Conservation (phyloP, 1,140 invertebrate species). For the Drosophila burlai region DNA sequence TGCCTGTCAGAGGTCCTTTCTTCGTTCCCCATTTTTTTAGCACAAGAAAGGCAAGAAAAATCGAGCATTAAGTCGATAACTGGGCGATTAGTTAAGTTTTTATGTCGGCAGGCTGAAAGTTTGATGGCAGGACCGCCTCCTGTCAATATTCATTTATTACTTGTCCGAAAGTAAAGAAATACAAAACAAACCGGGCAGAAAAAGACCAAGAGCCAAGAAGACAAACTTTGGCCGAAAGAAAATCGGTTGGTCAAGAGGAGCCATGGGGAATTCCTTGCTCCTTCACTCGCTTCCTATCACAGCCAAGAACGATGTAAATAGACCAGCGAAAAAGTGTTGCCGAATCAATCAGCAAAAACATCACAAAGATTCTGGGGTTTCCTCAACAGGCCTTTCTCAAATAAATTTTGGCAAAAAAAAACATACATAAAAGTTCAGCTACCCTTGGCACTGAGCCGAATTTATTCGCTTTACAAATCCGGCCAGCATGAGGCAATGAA, state of each 20-base stretch:
- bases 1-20: constrained; percentile 68
- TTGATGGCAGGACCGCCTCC: constrained; percentile 45
- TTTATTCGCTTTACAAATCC: constrained; percentile 73
- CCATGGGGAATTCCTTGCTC: constrained; percentile 10
- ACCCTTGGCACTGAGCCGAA: constrained; percentile 36
- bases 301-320: constrained; percentile 14
- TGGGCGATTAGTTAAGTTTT: constrained; percentile 79
- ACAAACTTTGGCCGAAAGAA: constrained; percentile 29
- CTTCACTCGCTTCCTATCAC: not conserved
- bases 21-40: constrained; percentile 31
- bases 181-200: constrained; percentile 17
- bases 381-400: constrained; percentile 19
- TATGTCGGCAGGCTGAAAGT: constrained; percentile 65
- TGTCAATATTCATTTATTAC: constrained; percentile 82
- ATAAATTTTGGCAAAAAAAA: constrained; percentile 15
- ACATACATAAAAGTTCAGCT: constrained; percentile 27
- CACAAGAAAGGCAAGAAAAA: constrained; percentile 55
- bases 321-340: constrained; percentile 3
- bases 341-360: constrained; percentile 38
- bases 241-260: not conserved
- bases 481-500: constrained; percentile 64
- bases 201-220: not conserved
- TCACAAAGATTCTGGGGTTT: constrained; percentile 11
- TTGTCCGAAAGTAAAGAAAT: constrained; percentile 53
- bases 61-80: constrained; percentile 79